Evolutionary conservation across 2,113 vertebrate species (phyloP), one percentile per base, ranked within the genome.

Genomic region (Syngnathus typhle): DNA sequence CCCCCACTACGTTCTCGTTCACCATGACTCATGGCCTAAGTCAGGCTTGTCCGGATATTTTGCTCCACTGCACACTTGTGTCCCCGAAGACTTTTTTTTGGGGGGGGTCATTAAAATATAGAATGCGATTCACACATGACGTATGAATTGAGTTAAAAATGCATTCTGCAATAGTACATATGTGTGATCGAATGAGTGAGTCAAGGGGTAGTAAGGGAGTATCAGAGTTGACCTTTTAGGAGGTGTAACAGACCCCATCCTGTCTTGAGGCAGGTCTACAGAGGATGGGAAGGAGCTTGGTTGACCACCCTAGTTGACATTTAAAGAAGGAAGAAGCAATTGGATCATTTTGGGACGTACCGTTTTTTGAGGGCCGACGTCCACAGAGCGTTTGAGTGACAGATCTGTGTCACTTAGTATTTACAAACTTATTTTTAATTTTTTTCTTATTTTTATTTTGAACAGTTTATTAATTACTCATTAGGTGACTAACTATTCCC

Each of bases 1-100:
- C 49, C 74, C 47, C 23, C 23, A 23, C 47, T 65, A 21, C 37
- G 5, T 23, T 56, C 39, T 74, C 69, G 27, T 32, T 70, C 15
- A 70, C 56, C 12, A 32, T 86, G 82, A 82, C 47, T 86, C 81
- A 84, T 65, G 73, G 46, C 23, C 71, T 13, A 58, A 68, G 71
- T 76, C 68, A 67, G 72, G 60, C 63, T 71, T 58, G 68, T 79
- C 66, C n/a, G 21, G 67, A 71, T 82, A 19, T 71, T 81, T 58
- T 75, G 65, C 69, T 83, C 67, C 71, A 80, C 23, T 77, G 70
- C 67, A 82, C 64, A 60, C 41, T 70, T 16, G 65, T 69, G 46
- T 68, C 75, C 52, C 41, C 67, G 69, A 55, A 46, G 47, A 80
- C 16, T 19, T 52, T 5, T n/a, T 18, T 41, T 41, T 8, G n/a